Percentiles rank a stretch among this genome's conserved stretches.
Evolutionary conservation across 2,113 vertebrate species (phyloP).

Genomic region (Pycnonotus jocosus): DNA sequence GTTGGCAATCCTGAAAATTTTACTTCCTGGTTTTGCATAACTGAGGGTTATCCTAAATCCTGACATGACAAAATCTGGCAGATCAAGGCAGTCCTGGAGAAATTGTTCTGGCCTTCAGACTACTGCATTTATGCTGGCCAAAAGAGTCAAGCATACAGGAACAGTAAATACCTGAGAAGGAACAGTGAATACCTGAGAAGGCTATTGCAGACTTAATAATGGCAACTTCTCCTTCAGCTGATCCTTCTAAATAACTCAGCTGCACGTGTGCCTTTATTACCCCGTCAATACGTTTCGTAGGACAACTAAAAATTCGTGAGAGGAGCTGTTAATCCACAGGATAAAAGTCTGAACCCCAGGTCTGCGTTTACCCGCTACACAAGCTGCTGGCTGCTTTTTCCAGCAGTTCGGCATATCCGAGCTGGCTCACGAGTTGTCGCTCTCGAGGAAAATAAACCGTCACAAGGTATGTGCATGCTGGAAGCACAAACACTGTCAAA

Average conservation of each 20-base stretch:
- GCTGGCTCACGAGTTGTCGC: background rate
- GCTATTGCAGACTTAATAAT: background rate
- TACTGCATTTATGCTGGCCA: background rate
- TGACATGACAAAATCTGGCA: background rate
- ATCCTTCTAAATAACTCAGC: background rate
- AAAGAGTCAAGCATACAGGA: background rate
- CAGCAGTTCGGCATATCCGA: background rate
- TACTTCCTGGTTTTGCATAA: background rate
- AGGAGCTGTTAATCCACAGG: background rate
- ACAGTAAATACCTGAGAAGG: background rate
- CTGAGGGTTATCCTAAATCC: background rate
- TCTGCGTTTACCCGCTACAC: background rate
- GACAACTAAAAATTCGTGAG: background rate
- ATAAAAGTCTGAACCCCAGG: background rate
- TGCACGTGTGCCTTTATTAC: background rate
- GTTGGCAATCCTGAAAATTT: background rate
- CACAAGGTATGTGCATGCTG: rapidly evolving
- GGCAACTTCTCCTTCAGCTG: background rate
- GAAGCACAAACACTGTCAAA: background rate
- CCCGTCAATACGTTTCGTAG: background rate
- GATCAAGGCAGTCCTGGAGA: background rate
- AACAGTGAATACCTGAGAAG: background rate
- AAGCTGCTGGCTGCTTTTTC: background rate
- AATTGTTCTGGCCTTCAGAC: background rate
- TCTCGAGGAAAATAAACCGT: background rate